A percentile compares a stretch with the other conserved stretches of the same genome.
Evolutionary conservation across 2,888 invertebrate genomes (phyloP).

Genomic region (Lucinisca nassula): DNA sequence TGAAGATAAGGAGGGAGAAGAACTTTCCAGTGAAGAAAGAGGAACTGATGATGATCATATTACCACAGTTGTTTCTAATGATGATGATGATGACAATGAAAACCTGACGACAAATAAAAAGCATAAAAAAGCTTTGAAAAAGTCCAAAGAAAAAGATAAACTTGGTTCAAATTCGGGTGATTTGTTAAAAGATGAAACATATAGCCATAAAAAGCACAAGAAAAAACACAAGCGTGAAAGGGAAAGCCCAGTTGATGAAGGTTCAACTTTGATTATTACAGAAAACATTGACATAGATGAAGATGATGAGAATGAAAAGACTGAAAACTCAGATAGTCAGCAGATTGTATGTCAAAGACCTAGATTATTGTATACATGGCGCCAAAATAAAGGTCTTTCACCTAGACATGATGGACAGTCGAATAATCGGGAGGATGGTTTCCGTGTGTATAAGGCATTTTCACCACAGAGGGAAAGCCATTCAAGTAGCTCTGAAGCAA

Average conservation of each 20-base stretch:
- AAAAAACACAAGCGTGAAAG: constrained; percentile 91
- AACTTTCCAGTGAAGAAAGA: constrained; percentile 85
- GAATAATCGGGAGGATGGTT: not conserved
- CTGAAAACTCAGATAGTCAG: constrained; percentile 64
- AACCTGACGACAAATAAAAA: constrained; percentile 63
- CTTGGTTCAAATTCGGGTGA: not conserved
- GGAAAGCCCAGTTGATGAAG: constrained; percentile 73
- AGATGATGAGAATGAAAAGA: constrained; percentile 75
- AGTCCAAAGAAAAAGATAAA: constrained; percentile 91
- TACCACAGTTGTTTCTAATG: constrained; percentile 53
- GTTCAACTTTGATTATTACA: constrained; percentile 58
- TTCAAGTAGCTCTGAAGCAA: not conserved
- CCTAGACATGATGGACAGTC: constrained; percentile 57
- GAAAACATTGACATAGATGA: constrained; percentile 65
- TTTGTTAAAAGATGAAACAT: not conserved
- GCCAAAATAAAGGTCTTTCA: constrained; percentile 81
- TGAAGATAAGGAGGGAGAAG: constrained; percentile 88
- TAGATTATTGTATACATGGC: constrained; percentile 81
- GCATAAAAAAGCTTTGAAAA: constrained; percentile 93
- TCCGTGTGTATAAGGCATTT: constrained; percentile 17
- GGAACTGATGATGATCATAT: constrained; percentile 73
- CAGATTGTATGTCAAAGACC: constrained; percentile 71
- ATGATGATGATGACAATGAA: constrained; percentile 28
- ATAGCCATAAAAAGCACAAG: constrained; percentile 68
- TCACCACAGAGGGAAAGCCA: constrained; percentile 39